Evolutionary conservation across 2,888 invertebrate species (phyloP).

Genomic region (Drosophila fulvimacula): DNA sequence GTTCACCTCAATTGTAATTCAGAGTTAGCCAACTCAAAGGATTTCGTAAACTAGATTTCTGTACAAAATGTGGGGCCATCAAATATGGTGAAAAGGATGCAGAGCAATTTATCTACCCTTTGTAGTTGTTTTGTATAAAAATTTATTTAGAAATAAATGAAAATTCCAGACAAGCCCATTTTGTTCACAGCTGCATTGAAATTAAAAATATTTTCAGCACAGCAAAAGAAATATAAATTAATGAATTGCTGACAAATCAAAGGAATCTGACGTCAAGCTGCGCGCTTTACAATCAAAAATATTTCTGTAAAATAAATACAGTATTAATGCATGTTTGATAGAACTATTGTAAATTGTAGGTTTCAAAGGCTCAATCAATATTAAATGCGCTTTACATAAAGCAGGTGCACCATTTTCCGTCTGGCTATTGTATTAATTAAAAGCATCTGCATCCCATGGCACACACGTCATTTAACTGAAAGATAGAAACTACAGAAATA

Average conservation of each 20-base stretch:
- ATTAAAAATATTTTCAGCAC: too few species aligned
- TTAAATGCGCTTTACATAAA: not conserved
- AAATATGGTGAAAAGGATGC: not conserved
- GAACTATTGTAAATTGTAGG: not conserved
- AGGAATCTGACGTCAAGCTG: not conserved
- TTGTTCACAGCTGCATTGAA: too few species aligned
- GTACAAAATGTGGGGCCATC: not conserved
- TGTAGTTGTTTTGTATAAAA: not conserved
- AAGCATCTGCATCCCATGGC: conserved; percentile 26
- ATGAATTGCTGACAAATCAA: not conserved
- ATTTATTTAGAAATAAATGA: not conserved
- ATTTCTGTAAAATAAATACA: not conserved
- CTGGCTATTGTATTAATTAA: conserved; percentile 16
- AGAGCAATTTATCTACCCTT: not conserved
- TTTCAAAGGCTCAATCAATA: not conserved
- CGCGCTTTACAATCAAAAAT: not conserved
- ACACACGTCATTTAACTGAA: conserved; percentile 37
- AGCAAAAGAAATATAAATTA: not conserved
- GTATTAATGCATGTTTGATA: not conserved
- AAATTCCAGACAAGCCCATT: not conserved
- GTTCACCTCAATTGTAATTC: not conserved
- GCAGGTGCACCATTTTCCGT: conserved; percentile 8
- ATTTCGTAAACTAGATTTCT: not conserved
- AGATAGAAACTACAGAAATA: conserved; percentile 28
- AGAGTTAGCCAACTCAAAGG: not conserved